A percentile compares a stretch with the other conserved stretches of the same genome.
Evolutionary conservation across 1,140 invertebrate genomes (phyloP).

Genomic region (Mercenaria mercenaria): DNA sequence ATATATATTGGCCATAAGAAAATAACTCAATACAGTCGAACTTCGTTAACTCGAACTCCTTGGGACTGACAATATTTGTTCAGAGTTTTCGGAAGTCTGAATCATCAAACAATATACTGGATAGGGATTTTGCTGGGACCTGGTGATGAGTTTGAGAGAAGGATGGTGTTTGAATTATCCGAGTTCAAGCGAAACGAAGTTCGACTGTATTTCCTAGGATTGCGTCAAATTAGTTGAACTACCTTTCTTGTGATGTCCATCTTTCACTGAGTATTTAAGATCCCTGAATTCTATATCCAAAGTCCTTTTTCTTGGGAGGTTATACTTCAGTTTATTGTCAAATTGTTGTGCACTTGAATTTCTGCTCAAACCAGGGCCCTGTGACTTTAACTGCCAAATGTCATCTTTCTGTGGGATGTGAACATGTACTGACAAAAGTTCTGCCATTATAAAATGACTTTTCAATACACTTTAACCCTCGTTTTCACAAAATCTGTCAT

Average conservation of each 20-base stretch:
- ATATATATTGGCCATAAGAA: no score
- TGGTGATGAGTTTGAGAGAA: no score
- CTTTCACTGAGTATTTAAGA: constrained; percentile 94
- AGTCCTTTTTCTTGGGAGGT: constrained; percentile 92
- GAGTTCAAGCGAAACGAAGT: no score
- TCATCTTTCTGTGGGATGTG: constrained; percentile 79
- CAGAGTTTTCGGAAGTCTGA: no score
- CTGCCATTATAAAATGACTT: constrained; percentile 75
- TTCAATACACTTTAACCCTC: not conserved
- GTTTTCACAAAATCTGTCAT: not conserved
- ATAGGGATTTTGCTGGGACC: no score
- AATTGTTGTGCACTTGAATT: not conserved
- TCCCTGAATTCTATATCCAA: constrained; percentile 95
- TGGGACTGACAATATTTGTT: no score
- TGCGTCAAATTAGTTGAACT: no score
- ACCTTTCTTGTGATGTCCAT: constrained; percentile 92
- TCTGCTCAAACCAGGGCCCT: constrained; percentile 48
- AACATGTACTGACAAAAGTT: constrained; percentile 81
- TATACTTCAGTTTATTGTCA: constrained; percentile 66
- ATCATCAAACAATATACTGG: no score
- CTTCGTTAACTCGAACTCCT: no score
- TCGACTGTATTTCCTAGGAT: no score
- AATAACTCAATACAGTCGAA: no score
- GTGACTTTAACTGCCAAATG: constrained; percentile 45
- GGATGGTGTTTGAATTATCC: no score